Evolutionary conservation across 2,113 vertebrate species (phyloP), one percentile per base, ranked within the genome.

Genomic region (Hipposideros armiger): DNA sequence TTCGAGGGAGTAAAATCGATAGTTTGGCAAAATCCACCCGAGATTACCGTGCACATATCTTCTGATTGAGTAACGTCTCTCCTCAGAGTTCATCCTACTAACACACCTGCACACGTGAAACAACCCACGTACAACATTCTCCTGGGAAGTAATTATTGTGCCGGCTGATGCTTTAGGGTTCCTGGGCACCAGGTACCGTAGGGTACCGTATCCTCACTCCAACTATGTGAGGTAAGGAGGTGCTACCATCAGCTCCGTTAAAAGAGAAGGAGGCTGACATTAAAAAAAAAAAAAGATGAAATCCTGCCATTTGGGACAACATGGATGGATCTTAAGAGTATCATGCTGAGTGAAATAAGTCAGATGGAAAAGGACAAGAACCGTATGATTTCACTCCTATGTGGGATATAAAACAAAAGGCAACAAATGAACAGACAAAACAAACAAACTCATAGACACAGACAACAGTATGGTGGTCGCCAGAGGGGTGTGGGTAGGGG

Each of bases 111-210:
- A 17, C 62, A 2, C 1, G 54, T 5, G 50, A n/a, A 7, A 14
- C 0, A 40, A n/a, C 42, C 15, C 2, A 1, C 0, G 0, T 1
- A 22, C 40, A 26, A 28, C 14, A 0, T 26, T 11, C 52, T 16
- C 5, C 62, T 2, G 5, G 22, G 50, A 66, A 64, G 60, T 0
- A 9, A 3, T 5, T 7, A 6, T 15, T 19, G 9, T 2, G 8
- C 32, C 0, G 4, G 76, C 32, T 9, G 4, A 62, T 0, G 7
- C n/a, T 4, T 28, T 3, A 0, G 16, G 11, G 19, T 7, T 11
- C 30, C 60, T n/a, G 8, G 3, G 15, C 0, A 13, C 13, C 62
- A 2, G 45, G 16, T 30, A 3, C 67, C 22, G 16, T 0, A 28
- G 36, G 45, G 16, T 30, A 3, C 67, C 22, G 16, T 0, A 28